phyloP scores from a whole-genome alignment of 2,113 vertebrate species.

The Varanus komodoensis region DNA sequence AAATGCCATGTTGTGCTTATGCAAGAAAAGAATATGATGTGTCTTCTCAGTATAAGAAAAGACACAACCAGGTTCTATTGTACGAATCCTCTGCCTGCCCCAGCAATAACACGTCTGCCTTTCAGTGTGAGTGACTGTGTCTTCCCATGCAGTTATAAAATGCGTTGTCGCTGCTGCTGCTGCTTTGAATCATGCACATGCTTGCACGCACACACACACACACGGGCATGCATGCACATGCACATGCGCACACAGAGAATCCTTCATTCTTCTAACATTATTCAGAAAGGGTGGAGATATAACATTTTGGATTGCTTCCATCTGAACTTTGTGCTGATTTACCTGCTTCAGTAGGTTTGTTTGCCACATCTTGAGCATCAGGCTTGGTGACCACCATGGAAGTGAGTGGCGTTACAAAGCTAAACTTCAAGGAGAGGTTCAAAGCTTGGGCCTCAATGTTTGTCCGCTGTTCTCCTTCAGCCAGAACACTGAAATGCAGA shows the following conservation, averaged over 20 bases:
- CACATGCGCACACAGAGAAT: too few relatives aligned
- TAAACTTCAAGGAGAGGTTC: conserved; percentile 85
- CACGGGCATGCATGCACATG: too few relatives aligned
- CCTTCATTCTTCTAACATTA: too few relatives aligned
- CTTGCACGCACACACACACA: too few relatives aligned
- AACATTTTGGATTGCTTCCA: background rate
- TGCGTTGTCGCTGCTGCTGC: too few relatives aligned
- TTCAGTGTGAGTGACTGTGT: background rate
- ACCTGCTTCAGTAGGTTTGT: conserved; percentile 87
- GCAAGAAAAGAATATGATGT: too few relatives aligned
- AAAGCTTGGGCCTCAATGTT: conserved; percentile 78
- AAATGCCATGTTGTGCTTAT: too few relatives aligned
- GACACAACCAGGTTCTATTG: background rate
- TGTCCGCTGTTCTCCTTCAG: conserved; percentile 64
- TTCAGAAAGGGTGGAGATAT: too few relatives aligned
- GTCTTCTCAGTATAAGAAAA: too few relatives aligned
- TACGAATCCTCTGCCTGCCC: background rate
- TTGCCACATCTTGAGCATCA: conserved; percentile 77
- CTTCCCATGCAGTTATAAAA: too few relatives aligned
- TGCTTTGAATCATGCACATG: too few relatives aligned
- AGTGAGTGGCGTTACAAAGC: conserved; percentile 92
- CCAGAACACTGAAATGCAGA: conserved; percentile 68
- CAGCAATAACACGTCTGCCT: background rate
- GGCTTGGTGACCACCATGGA: conserved; percentile 94
- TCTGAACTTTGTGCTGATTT: background rate